Conservation (phyloP, 2,797 vertebrate species). For the Atherinosoma microstoma region DNA sequence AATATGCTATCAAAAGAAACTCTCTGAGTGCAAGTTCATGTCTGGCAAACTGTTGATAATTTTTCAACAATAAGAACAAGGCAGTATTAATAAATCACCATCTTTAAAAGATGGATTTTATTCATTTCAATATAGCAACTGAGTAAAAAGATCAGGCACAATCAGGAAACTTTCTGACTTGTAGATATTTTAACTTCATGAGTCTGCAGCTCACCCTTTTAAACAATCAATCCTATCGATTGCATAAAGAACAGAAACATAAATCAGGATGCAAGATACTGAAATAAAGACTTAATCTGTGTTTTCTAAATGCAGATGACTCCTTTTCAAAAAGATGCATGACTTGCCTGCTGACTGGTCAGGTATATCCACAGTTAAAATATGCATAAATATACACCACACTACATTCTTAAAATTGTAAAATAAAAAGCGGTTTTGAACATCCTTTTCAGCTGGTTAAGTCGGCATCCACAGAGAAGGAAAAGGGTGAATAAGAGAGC, state of each 20-base stretch:
- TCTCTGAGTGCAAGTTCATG: background rate
- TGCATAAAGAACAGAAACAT: conserved; percentile 8
- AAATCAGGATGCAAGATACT: conserved; percentile 7
- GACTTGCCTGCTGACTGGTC: conserved; percentile 39
- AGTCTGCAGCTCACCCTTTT: conserved; percentile 3
- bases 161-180: conserved; percentile 10
- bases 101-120: background rate
- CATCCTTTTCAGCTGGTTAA: conserved; percentile 48
- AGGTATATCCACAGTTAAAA: conserved; percentile 43
- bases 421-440: conserved; percentile 52
- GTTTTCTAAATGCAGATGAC: conserved; percentile 49
- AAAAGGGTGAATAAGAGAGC: conserved; percentile 63
- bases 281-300: conserved; percentile 38
- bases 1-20: background rate
- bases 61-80: conserved; percentile 19
- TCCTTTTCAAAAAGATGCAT: conserved; percentile 50
- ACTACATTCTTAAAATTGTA: conserved; percentile 49
- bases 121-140: conserved; percentile 4
- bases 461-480: conserved; percentile 61
- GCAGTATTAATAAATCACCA: conserved; percentile 22
- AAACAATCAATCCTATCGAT: background rate
- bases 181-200: conserved; percentile 14
- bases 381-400: conserved; percentile 50
- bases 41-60: conserved; percentile 15
- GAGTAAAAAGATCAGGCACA: conserved; percentile 36